These are phyloP conservation scores for Acanthopagrus latus DNA, from an alignment of 2,797 vertebrate species.

Conservation along the genomic window DNA sequence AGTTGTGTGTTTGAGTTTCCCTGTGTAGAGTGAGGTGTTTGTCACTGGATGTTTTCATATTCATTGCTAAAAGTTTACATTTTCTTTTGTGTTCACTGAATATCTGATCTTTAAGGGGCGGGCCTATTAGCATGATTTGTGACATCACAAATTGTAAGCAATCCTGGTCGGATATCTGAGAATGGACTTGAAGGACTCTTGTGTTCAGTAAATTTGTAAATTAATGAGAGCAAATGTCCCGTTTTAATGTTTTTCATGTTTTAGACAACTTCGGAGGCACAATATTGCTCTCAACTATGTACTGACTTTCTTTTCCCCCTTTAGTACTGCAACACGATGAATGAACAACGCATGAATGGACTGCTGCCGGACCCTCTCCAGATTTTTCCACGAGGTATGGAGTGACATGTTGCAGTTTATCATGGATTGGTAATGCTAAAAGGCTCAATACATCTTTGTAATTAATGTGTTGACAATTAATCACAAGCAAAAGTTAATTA, in stretches of 20 bases:
- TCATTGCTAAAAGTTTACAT: too few species aligned
- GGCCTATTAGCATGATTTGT: too few species aligned
- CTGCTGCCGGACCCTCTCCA: slow-evolving; percentile 95
- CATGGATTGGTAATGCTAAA: slow-evolving; percentile 12
- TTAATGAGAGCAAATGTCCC: too few species aligned
- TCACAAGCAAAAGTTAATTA: slow-evolving; percentile 14
- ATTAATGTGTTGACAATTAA: slow-evolving; percentile 33
- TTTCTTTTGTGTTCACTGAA: too few species aligned
- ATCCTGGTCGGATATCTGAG: too few species aligned
- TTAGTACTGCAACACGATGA: slow-evolving; percentile 96
- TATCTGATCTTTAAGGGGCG: too few species aligned
- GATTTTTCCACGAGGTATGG: slow-evolving; percentile 98
- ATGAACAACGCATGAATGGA: slow-evolving; percentile 96
- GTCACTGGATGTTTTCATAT: too few species aligned
- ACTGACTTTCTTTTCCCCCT: slow-evolving; percentile 64
- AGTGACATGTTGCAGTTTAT: slow-evolving; percentile 35
- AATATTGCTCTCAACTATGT: neutral
- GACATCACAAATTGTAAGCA: too few species aligned
- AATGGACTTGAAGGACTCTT: too few species aligned
- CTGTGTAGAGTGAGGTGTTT: neutral
- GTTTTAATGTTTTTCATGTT: too few species aligned
- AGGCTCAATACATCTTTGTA: slow-evolving; percentile 14
- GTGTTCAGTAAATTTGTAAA: too few species aligned
- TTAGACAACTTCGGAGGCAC: too few species aligned
- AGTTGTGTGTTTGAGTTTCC: neutral